Conservation (phyloP, 2,113 vertebrate genomes). For the Eulemur rufifrons region DNA sequence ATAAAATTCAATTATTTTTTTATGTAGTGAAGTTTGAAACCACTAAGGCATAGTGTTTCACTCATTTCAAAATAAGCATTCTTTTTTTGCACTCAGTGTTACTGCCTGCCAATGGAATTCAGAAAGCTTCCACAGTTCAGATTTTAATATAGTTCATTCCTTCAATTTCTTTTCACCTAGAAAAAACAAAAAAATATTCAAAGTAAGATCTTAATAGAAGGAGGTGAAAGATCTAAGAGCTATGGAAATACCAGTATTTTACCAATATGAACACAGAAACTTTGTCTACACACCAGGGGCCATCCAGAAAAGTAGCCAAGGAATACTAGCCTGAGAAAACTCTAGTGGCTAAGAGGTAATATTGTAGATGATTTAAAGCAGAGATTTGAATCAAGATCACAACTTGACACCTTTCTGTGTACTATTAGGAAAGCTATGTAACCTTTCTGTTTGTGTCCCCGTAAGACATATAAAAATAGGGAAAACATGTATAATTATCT, state of each 20-base stretch:
- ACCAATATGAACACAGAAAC: neutral
- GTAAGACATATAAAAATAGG: neutral
- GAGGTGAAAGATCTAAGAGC: neutral
- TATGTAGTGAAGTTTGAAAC: neutral
- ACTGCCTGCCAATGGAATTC: neutral
- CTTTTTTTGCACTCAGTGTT: neutral
- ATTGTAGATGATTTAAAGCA: neutral
- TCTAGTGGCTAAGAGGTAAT: neutral
- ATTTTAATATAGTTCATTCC: neutral
- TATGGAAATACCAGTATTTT: neutral
- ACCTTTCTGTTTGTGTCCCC: neutral
- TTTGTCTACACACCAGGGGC: neutral
- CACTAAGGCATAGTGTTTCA: neutral
- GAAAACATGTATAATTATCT: neutral
- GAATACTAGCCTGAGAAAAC: neutral
- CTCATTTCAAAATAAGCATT: neutral
- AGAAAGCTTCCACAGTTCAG: neutral
- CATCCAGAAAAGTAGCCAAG: neutral
- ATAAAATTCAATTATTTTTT: neutral
- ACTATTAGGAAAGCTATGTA: neutral
- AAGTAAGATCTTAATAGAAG: neutral
- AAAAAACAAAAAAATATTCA: neutral
- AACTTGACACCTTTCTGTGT: neutral
- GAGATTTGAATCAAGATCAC: neutral
- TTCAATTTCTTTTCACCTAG: neutral